Evolutionary conservation across 2,888 invertebrate genomes (phyloP).

Genomic region (Mechanitis mazaeus): DNA sequence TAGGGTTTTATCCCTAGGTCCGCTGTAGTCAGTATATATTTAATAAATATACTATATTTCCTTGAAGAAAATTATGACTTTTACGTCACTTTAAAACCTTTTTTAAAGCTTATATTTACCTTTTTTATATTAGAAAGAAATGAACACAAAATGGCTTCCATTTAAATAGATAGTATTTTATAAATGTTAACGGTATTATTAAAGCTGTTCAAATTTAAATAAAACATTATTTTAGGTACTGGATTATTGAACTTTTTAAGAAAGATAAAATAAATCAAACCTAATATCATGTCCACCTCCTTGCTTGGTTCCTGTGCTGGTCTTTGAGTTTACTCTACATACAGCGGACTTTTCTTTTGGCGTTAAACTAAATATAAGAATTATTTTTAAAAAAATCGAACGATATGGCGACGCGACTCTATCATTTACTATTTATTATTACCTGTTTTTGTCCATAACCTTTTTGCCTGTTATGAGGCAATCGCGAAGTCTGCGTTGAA

Average conservation of each 20-base stretch:
- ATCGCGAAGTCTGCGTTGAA: slow-evolving; percentile 58
- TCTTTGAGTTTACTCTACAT: slow-evolving; percentile 34
- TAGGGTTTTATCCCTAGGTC: slow-evolving; percentile 30
- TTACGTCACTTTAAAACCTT: no score
- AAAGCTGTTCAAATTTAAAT: no score
- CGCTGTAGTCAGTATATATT: not conserved
- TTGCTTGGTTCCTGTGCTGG: slow-evolving; percentile 27
- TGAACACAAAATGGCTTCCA: no score
- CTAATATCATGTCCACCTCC: slow-evolving; percentile 31
- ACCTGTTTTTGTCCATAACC: slow-evolving; percentile 39
- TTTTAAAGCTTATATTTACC: no score
- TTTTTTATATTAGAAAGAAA: no score
- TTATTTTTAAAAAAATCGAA: not conserved
- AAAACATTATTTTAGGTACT: not conserved
- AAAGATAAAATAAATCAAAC: slow-evolving; percentile 29
- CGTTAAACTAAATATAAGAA: slow-evolving; percentile 23
- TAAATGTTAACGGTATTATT: no score
- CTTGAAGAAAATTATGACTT: no score
- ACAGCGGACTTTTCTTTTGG: slow-evolving; percentile 36
- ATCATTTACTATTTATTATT: slow-evolving; percentile 3
- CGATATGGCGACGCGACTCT: not conserved
- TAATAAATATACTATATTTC: no score
- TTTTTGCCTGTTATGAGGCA: slow-evolving; percentile 33
- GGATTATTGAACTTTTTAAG: not conserved
- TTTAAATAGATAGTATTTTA: no score